Percentiles rank a stretch among this genome's conserved stretches.
phyloP scores from a whole-genome alignment of 2,888 invertebrate genomes.

The Monopis laevigella region DNA sequence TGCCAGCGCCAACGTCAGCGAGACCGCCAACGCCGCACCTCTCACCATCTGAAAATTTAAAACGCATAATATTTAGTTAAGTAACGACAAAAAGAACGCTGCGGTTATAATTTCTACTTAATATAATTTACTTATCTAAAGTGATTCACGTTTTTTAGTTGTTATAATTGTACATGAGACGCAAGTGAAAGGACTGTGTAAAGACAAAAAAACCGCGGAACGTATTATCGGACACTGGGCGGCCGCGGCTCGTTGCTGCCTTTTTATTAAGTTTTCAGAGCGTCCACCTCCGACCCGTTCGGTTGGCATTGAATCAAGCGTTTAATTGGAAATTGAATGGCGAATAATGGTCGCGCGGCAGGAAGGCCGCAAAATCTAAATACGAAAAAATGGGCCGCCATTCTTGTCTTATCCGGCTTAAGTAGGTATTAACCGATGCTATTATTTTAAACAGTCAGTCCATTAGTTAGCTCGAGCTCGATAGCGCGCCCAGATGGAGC shows the following conservation, averaged over 20 bases:
- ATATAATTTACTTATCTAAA: conserved; percentile 51
- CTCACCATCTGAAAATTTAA: conserved; percentile 64
- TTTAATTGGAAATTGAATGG: conserved; percentile 65
- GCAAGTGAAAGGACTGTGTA: conserved; percentile 55
- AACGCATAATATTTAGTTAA: conserved; percentile 22
- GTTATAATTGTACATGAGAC: conserved; percentile 31
- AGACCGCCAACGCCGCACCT: conserved; percentile 62
- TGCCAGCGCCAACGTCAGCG: conserved; percentile 56
- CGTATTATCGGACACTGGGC: conserved; percentile 49
- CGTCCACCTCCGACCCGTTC: conserved; percentile 47
- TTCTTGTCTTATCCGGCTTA: not conserved
- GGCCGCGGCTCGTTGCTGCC: conserved; percentile 52
- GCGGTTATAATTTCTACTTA: conserved; percentile 1
- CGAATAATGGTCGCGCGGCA: conserved; percentile 43
- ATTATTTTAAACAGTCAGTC: conserved; percentile 3
- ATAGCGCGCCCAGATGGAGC: too few species aligned
- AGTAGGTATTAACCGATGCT: conserved; percentile 5
- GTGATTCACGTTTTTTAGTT: conserved; percentile 40
- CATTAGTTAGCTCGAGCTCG: too few species aligned
- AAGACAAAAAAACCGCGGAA: conserved; percentile 51
- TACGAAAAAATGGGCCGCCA: conserved; percentile 34
- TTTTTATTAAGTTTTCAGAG: conserved; percentile 54
- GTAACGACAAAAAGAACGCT: not conserved
- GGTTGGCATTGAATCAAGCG: conserved; percentile 62
- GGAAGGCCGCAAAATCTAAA: conserved; percentile 30